phyloP scores from a whole-genome alignment of 2,797 vertebrate genomes.

The Coilia nasus region DNA sequence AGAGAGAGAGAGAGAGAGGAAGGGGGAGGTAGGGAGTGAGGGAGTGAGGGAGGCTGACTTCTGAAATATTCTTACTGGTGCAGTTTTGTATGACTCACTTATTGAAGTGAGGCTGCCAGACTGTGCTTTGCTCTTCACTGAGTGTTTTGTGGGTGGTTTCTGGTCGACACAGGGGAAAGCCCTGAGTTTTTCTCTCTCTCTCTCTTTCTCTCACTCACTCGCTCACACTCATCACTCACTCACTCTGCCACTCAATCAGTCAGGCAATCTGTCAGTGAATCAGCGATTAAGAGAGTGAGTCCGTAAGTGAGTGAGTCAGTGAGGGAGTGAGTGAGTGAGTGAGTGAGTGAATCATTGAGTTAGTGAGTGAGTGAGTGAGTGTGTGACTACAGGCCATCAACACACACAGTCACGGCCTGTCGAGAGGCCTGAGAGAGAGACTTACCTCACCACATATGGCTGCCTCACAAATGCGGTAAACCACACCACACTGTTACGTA shows the following conservation, averaged over 20 bases:
- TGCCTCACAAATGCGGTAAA: neutral
- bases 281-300: constrained; percentile 41
- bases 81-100: neutral
- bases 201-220: neutral
- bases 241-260: neutral
- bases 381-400: neutral
- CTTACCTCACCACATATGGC: neutral
- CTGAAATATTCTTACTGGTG: neutral
- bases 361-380: neutral
- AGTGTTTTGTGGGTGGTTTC: neutral
- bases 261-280: neutral
- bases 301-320: constrained; percentile 7
- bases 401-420: neutral
- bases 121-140: neutral
- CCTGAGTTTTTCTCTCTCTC: neutral
- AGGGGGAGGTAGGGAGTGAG: no score
- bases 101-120: neutral
- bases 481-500: neutral
- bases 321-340: neutral
- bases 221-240: neutral
- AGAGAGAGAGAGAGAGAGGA: no score
- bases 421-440: neutral
- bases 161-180: neutral
- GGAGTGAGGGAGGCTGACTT: no score
- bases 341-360: no score